Evolutionary conservation across 2,797 vertebrate genomes (phyloP), one percentile per base, ranked within the genome.

Genomic region (Octomys mimax): DNA sequence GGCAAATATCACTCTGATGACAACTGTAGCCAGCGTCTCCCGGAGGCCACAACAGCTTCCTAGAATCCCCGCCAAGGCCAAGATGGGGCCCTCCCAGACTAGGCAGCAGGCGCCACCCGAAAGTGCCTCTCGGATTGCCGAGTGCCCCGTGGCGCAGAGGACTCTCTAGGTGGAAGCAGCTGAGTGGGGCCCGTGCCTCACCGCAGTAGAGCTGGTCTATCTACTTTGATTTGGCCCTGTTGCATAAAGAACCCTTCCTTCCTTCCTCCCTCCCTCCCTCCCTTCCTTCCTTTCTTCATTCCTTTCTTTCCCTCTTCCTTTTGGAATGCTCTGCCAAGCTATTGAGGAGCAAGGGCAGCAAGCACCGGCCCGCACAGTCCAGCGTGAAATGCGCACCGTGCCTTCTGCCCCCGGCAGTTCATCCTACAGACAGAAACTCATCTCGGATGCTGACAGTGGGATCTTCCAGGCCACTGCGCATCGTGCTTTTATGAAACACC

Each of bases 401-500:
- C 92, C 84, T 95, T 75, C 71, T 93, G 26, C 70, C 36, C 57
- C 31, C 70, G 21, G 31, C 64, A 64, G 81, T 79, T 95, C 66
- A 95, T 19, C 24, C 33, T 57, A 13, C 54, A 68, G 64, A 82
- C 1, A 78, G 79, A 78, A 66, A 90, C 5, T 16, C 42, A 79
- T 81, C 36, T 92, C 80, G 42, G 62, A 89, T 79, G 75, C 85
- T 52, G 70, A 82, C 13, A 2, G 5, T 49, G 24, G 71, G 19
- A 31, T 79, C 36, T 96, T 82, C 66, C 59, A 84, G 52, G 39
- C 28, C 75, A 68, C 36, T 36, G 33, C 33, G 36, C 22, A 31
- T 16, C 68, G 84, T 75, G 5, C 31, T 95, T 93, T 89, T 70
- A 52, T 84, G 86, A 94, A 93, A 90, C 6, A 75, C 39, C 36